Percentiles rank a stretch among this genome's conserved stretches.
Evolutionary conservation across 2,113 vertebrate species (phyloP).

Genomic region (Brachyistius frenatus): DNA sequence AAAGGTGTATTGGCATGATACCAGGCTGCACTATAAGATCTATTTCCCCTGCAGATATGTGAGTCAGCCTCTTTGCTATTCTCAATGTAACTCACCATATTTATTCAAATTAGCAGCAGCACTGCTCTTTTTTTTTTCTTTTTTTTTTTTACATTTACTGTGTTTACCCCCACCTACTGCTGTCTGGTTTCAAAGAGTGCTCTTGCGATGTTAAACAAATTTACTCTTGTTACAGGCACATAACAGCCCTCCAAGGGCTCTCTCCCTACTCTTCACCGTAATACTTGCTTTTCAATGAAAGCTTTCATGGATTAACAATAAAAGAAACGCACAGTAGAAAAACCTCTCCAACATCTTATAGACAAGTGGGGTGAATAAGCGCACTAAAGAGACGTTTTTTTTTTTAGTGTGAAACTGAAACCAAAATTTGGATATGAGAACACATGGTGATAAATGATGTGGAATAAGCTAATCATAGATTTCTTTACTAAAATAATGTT

Average conservation of each 20-base stretch:
- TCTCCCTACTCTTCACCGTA: constrained; percentile 25
- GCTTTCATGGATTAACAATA: constrained; percentile 49
- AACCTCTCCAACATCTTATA: constrained; percentile 52
- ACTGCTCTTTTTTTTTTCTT: background rate
- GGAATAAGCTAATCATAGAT: constrained; percentile 49
- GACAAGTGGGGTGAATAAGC: constrained; percentile 28
- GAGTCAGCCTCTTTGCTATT: constrained; percentile 36
- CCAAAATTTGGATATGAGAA: constrained; percentile 21
- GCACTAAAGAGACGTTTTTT: background rate
- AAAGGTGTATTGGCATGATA: too few relatives aligned
- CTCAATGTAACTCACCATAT: constrained; percentile 44
- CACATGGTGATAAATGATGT: constrained; percentile 35
- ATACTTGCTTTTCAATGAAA: constrained; percentile 58
- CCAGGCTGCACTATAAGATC: constrained; percentile 1
- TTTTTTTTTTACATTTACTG: constrained; percentile 23
- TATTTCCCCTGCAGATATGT: constrained; percentile 59
- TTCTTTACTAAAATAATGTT: constrained; percentile 41
- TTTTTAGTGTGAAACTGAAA: constrained; percentile 7
- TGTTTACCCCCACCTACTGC: constrained; percentile 16
- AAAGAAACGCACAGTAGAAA: constrained; percentile 17
- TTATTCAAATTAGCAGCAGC: constrained; percentile 37
- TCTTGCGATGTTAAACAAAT: constrained; percentile 53
- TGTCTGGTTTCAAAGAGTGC: constrained; percentile 35
- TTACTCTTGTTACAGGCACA: constrained; percentile 41
- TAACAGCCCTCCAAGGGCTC: constrained; percentile 55